phyloP scores from a whole-genome alignment of 2,888 invertebrate genomes.

The Agrochola circellaris region DNA sequence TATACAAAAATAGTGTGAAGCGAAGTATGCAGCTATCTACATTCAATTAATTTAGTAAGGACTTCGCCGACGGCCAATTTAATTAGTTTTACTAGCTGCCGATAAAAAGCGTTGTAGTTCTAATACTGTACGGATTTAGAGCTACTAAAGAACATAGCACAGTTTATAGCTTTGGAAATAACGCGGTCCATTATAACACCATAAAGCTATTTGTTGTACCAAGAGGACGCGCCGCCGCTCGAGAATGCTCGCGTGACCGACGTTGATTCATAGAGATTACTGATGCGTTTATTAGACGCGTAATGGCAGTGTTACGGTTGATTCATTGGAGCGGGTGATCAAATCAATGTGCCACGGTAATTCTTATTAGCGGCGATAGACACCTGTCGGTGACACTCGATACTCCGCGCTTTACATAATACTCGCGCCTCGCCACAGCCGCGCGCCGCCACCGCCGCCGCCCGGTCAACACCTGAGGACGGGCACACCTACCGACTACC shows the following conservation, averaged over 20 bases:
- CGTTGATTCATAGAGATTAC: slow-evolving; percentile 60
- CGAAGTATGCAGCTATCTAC: slow-evolving; percentile 35
- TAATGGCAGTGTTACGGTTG: slow-evolving; percentile 60
- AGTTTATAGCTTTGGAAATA: slow-evolving; percentile 64
- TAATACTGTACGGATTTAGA: slow-evolving; percentile 32
- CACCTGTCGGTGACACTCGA: slow-evolving; percentile 83
- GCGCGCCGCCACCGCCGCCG: slow-evolving; percentile 71
- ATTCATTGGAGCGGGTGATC: slow-evolving; percentile 62
- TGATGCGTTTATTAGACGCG: slow-evolving; percentile 62
- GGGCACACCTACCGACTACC: slow-evolving; percentile 50
- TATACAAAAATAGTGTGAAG: slow-evolving; percentile 52
- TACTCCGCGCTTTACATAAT: slow-evolving; percentile 82
- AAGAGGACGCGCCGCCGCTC: slow-evolving; percentile 32
- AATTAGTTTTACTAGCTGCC: slow-evolving; percentile 29
- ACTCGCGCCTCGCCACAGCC: slow-evolving; percentile 71
- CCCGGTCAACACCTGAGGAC: slow-evolving; percentile 70
- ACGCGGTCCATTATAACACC: slow-evolving; percentile 52
- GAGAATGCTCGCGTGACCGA: slow-evolving; percentile 57
- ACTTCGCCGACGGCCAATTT: slow-evolving; percentile 12
- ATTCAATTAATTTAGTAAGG: slow-evolving; percentile 31
- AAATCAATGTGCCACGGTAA: slow-evolving; percentile 72
- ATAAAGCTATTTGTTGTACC: slow-evolving; percentile 61
- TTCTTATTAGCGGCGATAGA: slow-evolving; percentile 77
- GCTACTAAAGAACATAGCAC: slow-evolving; percentile 30
- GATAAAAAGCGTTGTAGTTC: slow-evolving; percentile 25